Evolutionary conservation across 2,797 vertebrate species (phyloP), one percentile per base, ranked within the genome.

Genomic region (Macrochelys suwanniensis): DNA sequence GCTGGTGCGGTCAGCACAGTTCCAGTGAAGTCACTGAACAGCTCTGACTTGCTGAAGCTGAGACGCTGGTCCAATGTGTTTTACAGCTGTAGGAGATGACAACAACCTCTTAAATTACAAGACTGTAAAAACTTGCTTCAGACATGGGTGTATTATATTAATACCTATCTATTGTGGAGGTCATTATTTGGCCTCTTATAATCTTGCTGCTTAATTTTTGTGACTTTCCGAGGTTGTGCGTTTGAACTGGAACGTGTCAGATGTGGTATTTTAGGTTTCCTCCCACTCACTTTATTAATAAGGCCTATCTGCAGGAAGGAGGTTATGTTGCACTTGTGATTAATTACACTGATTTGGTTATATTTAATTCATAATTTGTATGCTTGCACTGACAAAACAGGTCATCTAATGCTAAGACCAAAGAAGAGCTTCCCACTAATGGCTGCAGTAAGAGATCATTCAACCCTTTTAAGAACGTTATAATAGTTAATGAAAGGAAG

Each of bases 281-380:
- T 3, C 95, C 93, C 83, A 90, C 89, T 54, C 25, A 68, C n/a
- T 68, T 68, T 77, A 89, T 89, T 96, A 94, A 90, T 94, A 89
- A 88, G 92, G 92, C 88, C 88, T 93, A 7, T 0, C 95, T 92
- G 88, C 88, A 92, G 94, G 88, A 94, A 95, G 92, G 92, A 96
- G 93, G 77, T 61, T 90, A 81, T 92, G 89, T 89, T 96, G 93
- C 81, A 79, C 85, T 94, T 92, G 71, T 95, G 87, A 89, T 95
- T 96, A 96, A 97, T 95, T 89, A 92, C 87, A 94, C 19, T 85
- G 85, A 74, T 94, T 97, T 95, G 92, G 88, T 88, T 94, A 82
- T 71, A 95, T 96, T 93, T 95, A 95, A 95, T 96, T 90, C 71
- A 6, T 80, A 90, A 88, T 92, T 78, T 96, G 61, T 77, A 77